A percentile compares a stretch with the other conserved stretches of the same genome.
These are phyloP conservation scores for Sthenelais limicola DNA, from an alignment of 2,888 invertebrate species.

Conservation along the genomic window DNA sequence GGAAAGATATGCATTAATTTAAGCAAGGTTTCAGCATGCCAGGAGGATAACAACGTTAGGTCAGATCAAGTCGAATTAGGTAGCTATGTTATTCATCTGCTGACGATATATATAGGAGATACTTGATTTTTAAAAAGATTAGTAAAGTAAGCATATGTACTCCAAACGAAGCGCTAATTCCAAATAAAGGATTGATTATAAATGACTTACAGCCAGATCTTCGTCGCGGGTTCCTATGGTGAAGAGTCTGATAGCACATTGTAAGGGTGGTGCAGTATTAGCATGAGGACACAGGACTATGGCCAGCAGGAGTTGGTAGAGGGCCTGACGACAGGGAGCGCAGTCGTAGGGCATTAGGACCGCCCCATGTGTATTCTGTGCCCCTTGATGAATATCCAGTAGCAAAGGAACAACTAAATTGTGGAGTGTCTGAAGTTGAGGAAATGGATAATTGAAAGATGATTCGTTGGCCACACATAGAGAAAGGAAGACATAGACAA, in stretches of 20 bases:
- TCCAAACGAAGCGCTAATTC: no score
- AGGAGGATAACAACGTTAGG: no score
- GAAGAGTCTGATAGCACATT: constrained; percentile 4
- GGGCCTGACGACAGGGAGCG: not conserved
- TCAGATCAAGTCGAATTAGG: no score
- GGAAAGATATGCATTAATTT: no score
- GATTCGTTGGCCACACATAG: no score
- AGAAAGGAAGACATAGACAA: no score
- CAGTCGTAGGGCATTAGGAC: not conserved
- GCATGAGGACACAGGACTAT: constrained; percentile 17
- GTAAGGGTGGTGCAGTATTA: not conserved
- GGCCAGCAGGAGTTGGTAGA: constrained; percentile 6
- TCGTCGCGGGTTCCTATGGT: constrained; percentile 2
- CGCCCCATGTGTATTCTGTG: not conserved
- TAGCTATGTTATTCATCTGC: no score
- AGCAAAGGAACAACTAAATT: constrained; percentile 1
- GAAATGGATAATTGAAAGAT: not conserved
- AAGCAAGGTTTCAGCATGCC: no score
- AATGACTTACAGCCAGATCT: not conserved
- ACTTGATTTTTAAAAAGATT: no score
- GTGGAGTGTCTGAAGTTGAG: constrained; percentile 10
- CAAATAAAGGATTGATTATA: no score
- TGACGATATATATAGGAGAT: no score
- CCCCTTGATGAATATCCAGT: constrained; percentile 9
- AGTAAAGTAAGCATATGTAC: no score